Conservation (phyloP, 2,888 invertebrate species). For the Himalopsyche anomala region DNA sequence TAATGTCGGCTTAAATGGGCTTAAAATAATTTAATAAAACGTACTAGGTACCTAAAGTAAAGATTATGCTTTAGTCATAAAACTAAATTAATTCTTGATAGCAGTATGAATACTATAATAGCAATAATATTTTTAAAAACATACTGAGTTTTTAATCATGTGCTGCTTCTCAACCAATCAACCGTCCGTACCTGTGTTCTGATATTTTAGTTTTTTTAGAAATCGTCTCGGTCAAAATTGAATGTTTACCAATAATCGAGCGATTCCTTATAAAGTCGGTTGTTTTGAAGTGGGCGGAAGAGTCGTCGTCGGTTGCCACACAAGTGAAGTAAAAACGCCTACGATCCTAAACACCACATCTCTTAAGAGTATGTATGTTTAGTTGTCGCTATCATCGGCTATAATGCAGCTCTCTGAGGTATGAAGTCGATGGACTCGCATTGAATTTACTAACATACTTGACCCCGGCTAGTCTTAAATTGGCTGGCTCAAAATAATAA, state of each 20-base stretch:
- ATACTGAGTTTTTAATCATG: too few species aligned
- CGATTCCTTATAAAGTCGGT: conserved; percentile 7
- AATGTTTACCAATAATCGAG: background rate
- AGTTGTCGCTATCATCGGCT: background rate
- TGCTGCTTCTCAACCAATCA: background rate
- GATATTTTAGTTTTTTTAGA: background rate
- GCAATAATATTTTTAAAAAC: too few species aligned
- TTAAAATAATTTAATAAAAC: too few species aligned
- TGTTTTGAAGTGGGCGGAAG: background rate
- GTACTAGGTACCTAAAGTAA: too few species aligned
- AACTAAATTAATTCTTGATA: too few species aligned
- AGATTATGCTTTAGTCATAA: too few species aligned
- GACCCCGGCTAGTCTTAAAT: background rate
- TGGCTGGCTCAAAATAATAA: background rate
- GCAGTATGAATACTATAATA: too few species aligned
- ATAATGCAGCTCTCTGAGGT: background rate
- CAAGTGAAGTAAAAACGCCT: conserved; percentile 27
- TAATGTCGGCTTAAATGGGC: too few species aligned
- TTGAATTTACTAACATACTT: background rate
- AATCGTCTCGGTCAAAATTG: background rate
- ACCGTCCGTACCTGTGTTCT: background rate
- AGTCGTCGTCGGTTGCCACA: conserved; percentile 25
- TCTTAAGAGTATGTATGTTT: background rate
- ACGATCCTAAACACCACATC: background rate
- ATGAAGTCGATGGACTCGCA: background rate